Percentiles rank a stretch among this genome's conserved stretches.
Evolutionary conservation across 2,888 invertebrate genomes (phyloP).

Genomic region (Mythimna albipuncta): DNA sequence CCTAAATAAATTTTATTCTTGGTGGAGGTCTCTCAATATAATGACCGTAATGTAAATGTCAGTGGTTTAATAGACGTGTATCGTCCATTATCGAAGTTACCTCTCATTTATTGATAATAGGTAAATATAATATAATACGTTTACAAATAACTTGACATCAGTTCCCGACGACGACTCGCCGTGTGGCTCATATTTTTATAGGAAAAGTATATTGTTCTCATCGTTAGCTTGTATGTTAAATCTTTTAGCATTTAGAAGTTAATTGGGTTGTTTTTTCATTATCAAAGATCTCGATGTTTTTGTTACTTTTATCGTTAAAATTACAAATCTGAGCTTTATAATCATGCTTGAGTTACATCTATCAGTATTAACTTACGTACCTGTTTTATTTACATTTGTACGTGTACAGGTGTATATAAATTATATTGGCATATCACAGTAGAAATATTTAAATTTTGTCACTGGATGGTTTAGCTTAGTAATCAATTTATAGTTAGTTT

Average conservation of each 20-base stretch:
- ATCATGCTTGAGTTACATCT: conserved; percentile 40
- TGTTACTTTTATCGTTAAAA: conserved; percentile 24
- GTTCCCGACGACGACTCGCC: conserved; percentile 36
- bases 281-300: conserved; percentile 30
- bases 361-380: conserved; percentile 45
- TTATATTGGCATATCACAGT: conserved; percentile 85
- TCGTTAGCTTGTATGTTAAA: conserved; percentile 71
- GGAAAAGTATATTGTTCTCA: conserved; percentile 67
- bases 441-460: conserved; percentile 63
- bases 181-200: conserved; percentile 65
- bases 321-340: conserved; percentile 36
- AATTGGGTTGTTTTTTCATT: conserved; percentile 33
- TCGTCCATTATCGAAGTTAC: conserved; percentile 19
- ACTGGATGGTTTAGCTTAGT: conserved; percentile 61
- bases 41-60: conserved; percentile 22
- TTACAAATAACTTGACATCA: conserved; percentile 41
- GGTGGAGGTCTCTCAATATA: not conserved
- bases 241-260: conserved; percentile 59
- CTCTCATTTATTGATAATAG: conserved; percentile 24
- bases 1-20: not conserved
- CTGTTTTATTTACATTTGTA: conserved; percentile 60
- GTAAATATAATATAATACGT: conserved; percentile 47
- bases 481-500: conserved; percentile 53
- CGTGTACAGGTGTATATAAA: conserved; percentile 84
- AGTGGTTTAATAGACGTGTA: conserved; percentile 1